Evolutionary conservation across 1,140 invertebrate species (phyloP).

Genomic region (Macrobrachium rosenbergii): DNA sequence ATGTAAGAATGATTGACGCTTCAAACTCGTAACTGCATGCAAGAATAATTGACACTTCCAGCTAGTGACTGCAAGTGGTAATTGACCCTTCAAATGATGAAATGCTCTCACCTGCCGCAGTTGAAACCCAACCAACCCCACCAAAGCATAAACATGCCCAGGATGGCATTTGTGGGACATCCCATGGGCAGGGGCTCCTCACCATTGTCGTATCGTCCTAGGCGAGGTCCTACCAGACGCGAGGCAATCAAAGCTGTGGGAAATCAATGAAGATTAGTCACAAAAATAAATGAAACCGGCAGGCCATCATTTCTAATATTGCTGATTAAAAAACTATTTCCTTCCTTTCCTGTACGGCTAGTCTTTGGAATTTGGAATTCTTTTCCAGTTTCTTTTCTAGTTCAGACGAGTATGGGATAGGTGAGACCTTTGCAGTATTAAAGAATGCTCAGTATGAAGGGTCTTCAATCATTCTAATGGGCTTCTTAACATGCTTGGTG

Average conservation of each 20-base stretch:
- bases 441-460: too few species aligned
- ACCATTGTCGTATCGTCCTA: conserved; percentile 87
- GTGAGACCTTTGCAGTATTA: too few species aligned
- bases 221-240: conserved; percentile 88
- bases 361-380: too few species aligned
- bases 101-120: conserved; percentile 76
- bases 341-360: too few species aligned
- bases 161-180: conserved; percentile 89
- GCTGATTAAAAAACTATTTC: too few species aligned
- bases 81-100: not conserved
- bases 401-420: too few species aligned
- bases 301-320: too few species aligned
- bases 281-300: too few species aligned
- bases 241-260: conserved; percentile 86
- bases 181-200: conserved; percentile 83
- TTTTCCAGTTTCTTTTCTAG: too few species aligned
- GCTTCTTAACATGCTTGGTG: too few species aligned
- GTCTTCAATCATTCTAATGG: too few species aligned
- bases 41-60: not conserved
- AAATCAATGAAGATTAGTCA: not conserved
- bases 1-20: not conserved
- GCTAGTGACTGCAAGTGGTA: not conserved
- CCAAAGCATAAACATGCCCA: conserved; percentile 94
- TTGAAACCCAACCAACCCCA: conserved; percentile 97
- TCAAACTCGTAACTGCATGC: too few species aligned